A percentile compares a stretch with the other conserved stretches of the same genome.
phyloP scores from a whole-genome alignment of 2,888 invertebrate genomes.

The Megaustenia siamemsis region DNA sequence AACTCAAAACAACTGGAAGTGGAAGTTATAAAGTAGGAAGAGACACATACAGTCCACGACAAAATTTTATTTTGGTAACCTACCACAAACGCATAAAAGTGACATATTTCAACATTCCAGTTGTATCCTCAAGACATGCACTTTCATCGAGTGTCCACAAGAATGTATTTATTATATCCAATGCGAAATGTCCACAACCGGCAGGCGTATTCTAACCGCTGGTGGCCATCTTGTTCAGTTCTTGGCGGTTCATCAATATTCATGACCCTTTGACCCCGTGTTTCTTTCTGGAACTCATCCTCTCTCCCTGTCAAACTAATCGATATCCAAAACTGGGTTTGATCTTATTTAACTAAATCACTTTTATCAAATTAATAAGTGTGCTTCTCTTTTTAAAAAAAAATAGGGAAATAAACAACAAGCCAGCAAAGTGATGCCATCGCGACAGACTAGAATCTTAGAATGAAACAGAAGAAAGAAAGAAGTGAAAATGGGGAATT shows the following conservation, averaged over 20 bases:
- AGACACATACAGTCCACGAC: no score
- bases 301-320: not conserved
- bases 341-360: not conserved
- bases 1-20: no score
- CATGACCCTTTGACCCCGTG: slow-evolving; percentile 24
- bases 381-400: no score
- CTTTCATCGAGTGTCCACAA: not conserved
- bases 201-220: not conserved
- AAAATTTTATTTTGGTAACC: not conserved
- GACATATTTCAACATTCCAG: slow-evolving; percentile 34
- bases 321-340: not conserved
- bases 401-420: not conserved
- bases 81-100: slow-evolving; percentile 27
- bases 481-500: not conserved
- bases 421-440: not conserved
- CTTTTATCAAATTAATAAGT: no score
- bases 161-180: slow-evolving; percentile 3
- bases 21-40: no score
- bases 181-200: not conserved
- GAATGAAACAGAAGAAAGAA: no score
- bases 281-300: not conserved
- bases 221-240: slow-evolving; percentile 33
- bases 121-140: not conserved
- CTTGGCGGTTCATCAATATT: slow-evolving; percentile 26
- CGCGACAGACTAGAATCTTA: not conserved